Evolutionary conservation across 2,888 invertebrate species (phyloP).

Genomic region (Pollenia angustigena): DNA sequence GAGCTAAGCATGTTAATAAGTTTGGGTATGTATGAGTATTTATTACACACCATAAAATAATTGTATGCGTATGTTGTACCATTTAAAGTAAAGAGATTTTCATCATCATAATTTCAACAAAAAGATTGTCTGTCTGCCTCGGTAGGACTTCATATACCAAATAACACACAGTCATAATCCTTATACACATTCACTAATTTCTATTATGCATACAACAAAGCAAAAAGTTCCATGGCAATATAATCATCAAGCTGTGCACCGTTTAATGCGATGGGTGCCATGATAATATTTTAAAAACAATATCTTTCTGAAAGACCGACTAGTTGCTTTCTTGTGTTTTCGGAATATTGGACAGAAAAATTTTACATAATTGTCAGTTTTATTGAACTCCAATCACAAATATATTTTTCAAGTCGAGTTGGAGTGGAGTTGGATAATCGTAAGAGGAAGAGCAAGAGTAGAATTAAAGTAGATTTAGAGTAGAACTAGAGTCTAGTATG

Average conservation of each 20-base stretch:
- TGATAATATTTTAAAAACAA: no score
- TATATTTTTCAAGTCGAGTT: no score
- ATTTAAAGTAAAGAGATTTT: slow-evolving; percentile 37
- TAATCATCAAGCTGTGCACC: slow-evolving; percentile 20
- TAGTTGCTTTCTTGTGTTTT: no score
- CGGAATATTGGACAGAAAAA: no score
- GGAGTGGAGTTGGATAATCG: no score
- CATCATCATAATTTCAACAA: slow-evolving; percentile 27
- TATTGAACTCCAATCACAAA: no score
- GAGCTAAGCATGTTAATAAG: neutral
- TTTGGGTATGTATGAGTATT: neutral
- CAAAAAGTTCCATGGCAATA: slow-evolving; percentile 46
- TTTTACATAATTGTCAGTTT: no score
- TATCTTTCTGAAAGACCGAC: no score
- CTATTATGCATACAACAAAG: slow-evolving; percentile 46
- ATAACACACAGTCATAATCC: slow-evolving; percentile 25
- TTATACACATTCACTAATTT: slow-evolving; percentile 44
- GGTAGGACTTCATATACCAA: slow-evolving; percentile 4
- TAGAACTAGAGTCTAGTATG: no score
- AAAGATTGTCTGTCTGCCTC: slow-evolving; percentile 15
- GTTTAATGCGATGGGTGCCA: neutral
- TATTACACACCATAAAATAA: slow-evolving; percentile 34
- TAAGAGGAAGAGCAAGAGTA: no score
- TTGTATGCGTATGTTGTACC: neutral
- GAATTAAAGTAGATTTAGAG: no score